Base-by-base conservation (phyloP, 2,113 vertebrate genomes). In the Notothenia coriiceps region DNA sequence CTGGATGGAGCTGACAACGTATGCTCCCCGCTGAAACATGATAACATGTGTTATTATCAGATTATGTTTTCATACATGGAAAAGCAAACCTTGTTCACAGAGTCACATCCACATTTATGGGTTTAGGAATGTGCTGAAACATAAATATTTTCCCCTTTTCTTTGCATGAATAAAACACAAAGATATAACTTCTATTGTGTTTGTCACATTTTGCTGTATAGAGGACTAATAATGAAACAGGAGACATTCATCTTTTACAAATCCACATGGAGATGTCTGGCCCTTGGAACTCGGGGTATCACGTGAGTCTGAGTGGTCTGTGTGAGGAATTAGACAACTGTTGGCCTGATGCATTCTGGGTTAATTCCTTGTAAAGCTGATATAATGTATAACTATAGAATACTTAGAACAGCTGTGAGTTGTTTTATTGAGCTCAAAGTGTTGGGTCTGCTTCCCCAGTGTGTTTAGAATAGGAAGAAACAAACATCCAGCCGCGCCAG, bases 1-100 rank as follows among this genome's bases (percentile, higher is more conserved):
- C 90, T 95, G 33, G 93, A 95, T 50, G 91, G 94, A 86, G 93
- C 95, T 25, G 91, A 95, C 80, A 95, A 96, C 96, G 97, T 98
- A 94, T 67, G 10, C 20, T n/a, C 7, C 50, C 17, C 6, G 40
- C 9, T 17, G 33, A 6, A 5, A 8, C 2, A 15, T 35, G 12
- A 9, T 43, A 0, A 47, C 17, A 56, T 44, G 44, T 29, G 15
- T 14, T n/a, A 52, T 25, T 17, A 8, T 50, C 6, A 52, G 4
- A 9, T 17, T 3, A 13, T 18, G 40, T 49, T 46, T 40, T 50
- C 4, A 50, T 40, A 3, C 40, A 51, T 43, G n/a, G 6, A 56
- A 5, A 44, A 70, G 29, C 1, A 12, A 74, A 15, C 14, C 13
- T 29, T 29, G 20, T 11, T 63, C 18, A 46, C 25, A 18, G 22